A percentile compares a stretch with the other conserved stretches of the same genome.
Evolutionary conservation across 1,140 invertebrate genomes (phyloP).

Genomic region (Leptinotarsa texana): DNA sequence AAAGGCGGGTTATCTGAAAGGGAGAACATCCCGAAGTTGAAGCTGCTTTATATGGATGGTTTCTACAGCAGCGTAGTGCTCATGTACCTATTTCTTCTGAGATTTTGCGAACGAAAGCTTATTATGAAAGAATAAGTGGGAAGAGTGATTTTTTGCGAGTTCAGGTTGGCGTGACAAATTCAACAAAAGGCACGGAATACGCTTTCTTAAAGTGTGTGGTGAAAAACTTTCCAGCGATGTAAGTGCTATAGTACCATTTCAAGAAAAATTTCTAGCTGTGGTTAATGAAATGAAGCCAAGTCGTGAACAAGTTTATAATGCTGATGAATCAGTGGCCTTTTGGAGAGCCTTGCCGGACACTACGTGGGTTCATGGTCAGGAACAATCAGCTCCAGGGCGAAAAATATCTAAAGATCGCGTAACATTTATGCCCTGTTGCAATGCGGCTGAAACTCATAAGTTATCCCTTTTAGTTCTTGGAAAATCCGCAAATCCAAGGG

Average conservation of each 20-base stretch:
- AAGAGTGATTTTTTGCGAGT: slow-evolving; percentile 23
- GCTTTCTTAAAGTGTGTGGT: slow-evolving; percentile 22
- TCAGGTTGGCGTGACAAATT: slow-evolving; percentile 49
- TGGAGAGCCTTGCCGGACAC: slow-evolving; percentile 25
- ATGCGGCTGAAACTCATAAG: slow-evolving; percentile 27
- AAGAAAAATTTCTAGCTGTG: slow-evolving; percentile 18
- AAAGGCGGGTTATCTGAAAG: too few species aligned
- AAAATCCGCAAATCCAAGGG: slow-evolving; percentile 47
- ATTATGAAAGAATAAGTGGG: slow-evolving; percentile 43
- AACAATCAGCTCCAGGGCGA: slow-evolving; percentile 4
- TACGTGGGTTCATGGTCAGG: slow-evolving; percentile 18
- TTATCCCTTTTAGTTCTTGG: slow-evolving; percentile 33
- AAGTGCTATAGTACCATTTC: slow-evolving; percentile 17
- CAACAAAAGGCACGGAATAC: slow-evolving; percentile 49
- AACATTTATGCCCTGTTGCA: slow-evolving; percentile 22
- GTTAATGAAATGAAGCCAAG: background rate
- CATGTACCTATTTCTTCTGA: slow-evolving; percentile 43
- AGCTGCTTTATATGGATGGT: slow-evolving; percentile 20
- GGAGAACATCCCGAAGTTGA: background rate
- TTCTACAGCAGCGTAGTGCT: slow-evolving; percentile 20
- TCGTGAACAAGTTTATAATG: slow-evolving; percentile 19
- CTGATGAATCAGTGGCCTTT: slow-evolving; percentile 28
- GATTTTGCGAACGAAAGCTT: slow-evolving; percentile 50
- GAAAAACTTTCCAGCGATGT: slow-evolving; percentile 24
- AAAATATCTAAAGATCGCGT: slow-evolving; percentile 21